A percentile compares a stretch with the other conserved stretches of the same genome.
Evolutionary conservation across 2,113 vertebrate genomes (phyloP).

Genomic region (Chloroceryle aenea): DNA sequence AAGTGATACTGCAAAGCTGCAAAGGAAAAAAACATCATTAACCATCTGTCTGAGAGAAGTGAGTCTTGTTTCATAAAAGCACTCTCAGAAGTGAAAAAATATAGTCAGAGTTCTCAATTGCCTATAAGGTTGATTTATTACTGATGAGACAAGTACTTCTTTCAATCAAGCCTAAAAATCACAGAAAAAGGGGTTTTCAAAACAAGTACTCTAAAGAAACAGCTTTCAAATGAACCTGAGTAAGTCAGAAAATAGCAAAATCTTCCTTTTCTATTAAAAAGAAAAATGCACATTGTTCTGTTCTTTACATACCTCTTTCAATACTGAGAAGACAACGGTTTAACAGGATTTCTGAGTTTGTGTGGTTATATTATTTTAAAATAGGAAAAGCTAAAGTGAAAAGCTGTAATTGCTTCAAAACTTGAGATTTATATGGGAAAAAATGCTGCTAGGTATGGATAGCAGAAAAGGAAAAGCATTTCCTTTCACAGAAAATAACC

Average conservation of each 20-base stretch:
- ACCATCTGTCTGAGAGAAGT: not conserved
- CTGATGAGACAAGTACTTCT: not conserved
- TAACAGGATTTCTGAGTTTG: not conserved
- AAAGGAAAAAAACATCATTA: not conserved
- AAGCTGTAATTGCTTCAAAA: not conserved
- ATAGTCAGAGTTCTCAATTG: not conserved
- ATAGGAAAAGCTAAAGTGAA: not conserved
- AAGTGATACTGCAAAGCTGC: not conserved
- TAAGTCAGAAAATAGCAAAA: not conserved
- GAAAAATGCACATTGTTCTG: not conserved
- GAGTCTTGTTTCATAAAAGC: not conserved
- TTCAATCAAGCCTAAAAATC: not conserved
- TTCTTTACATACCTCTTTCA: not conserved
- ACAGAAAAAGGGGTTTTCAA: not conserved
- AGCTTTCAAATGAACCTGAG: not conserved
- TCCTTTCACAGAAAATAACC: not conserved
- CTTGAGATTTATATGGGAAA: not conserved
- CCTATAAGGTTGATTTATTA: not conserved
- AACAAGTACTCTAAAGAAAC: not conserved
- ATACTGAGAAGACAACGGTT: not conserved
- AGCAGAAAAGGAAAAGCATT: not conserved
- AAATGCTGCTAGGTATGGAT: not conserved
- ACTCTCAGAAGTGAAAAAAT: not conserved
- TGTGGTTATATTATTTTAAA: not conserved
- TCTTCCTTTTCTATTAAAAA: not conserved